Conservation (phyloP, 2,888 invertebrate species). For the Euproctis similis region DNA sequence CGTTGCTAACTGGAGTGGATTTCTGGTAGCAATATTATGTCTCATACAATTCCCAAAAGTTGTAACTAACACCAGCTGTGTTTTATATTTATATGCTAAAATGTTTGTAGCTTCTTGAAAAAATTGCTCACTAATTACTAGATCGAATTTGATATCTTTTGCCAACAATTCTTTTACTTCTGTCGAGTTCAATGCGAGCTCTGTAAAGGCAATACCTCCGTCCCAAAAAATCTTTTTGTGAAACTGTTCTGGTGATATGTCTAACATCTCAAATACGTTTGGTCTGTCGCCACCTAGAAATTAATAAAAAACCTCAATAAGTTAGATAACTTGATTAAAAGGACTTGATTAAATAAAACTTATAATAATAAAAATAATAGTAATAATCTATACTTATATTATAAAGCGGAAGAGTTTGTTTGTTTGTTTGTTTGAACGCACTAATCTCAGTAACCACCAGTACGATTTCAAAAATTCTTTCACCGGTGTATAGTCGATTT, state of each 20-base stretch:
- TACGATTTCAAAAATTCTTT: no score
- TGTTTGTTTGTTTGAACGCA: no score
- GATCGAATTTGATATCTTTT: conserved; percentile 52
- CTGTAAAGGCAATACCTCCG: conserved; percentile 49
- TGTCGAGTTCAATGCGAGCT: conserved; percentile 46
- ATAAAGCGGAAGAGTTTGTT: no score
- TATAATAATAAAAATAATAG: no score
- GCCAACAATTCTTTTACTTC: conserved; percentile 41
- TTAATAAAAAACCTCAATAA: no score
- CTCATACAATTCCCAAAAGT: conserved; percentile 63
- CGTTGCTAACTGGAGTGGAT: conserved; percentile 57
- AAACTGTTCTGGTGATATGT: conserved; percentile 48
- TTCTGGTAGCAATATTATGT: conserved; percentile 49
- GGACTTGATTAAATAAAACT: no score
- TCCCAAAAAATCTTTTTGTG: conserved; percentile 49
- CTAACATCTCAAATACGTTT: conserved; percentile 56
- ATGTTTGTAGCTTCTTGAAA: conserved; percentile 61
- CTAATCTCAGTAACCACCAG: no score
- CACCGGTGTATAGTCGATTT: no score
- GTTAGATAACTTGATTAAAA: no score
- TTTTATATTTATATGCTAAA: conserved; percentile 60
- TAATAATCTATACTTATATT: no score
- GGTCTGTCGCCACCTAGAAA: conserved; percentile 47
- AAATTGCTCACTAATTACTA: conserved; percentile 67
- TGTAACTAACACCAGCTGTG: conserved; percentile 52